Conservation (phyloP, 2,888 invertebrate genomes). For the Andrena camellia region DNA sequence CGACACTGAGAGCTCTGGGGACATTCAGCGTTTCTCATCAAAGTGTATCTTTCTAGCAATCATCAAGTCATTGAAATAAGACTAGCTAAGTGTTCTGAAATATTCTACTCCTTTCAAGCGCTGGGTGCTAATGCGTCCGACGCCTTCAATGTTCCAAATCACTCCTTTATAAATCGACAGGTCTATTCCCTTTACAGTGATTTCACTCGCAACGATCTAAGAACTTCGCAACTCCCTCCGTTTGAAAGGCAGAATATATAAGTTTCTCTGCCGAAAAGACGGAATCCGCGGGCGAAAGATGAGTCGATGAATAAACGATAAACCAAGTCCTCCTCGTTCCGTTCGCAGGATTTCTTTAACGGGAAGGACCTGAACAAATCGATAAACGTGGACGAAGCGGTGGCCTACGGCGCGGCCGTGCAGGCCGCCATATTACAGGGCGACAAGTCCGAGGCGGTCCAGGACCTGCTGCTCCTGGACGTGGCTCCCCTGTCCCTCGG, state of each 20-base stretch:
- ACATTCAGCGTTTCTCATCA: neutral
- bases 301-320: neutral
- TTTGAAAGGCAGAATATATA: neutral
- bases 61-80: no score
- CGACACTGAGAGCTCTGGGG: neutral
- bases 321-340: neutral
- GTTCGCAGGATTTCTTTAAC: slow-evolving; percentile 89
- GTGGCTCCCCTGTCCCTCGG: slow-evolving; percentile 95
- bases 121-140: no score
- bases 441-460: slow-evolving; percentile 94
- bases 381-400: slow-evolving; percentile 98
- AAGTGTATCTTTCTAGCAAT: no score
- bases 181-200: neutral
- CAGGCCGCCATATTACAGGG: slow-evolving; percentile 97
- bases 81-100: no score
- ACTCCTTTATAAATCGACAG: neutral
- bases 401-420: slow-evolving; percentile 97
- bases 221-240: neutral
- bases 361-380: slow-evolving; percentile 97
- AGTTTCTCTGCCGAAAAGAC: neutral
- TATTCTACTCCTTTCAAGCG: no score
- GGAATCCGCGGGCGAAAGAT: neutral
- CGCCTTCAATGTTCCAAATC: no score
- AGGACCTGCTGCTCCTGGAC: slow-evolving; percentile 95
- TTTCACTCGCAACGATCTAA: neutral